These are phyloP conservation scores for Dipodomys ordii DNA, from an alignment of 2,113 vertebrate species.

Conservation along the genomic window DNA sequence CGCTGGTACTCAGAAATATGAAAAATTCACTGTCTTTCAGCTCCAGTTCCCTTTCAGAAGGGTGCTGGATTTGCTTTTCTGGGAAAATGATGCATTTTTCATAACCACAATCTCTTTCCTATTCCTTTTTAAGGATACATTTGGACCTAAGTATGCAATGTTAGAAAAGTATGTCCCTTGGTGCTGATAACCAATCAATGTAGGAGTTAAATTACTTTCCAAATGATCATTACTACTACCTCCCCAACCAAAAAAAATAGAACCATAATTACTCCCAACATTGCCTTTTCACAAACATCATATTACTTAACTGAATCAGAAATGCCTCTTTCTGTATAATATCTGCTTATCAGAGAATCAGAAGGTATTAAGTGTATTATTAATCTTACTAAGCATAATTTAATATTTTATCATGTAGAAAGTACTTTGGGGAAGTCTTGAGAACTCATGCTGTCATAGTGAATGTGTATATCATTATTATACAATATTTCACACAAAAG, in stretches of 20 bases:
- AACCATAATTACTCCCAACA: not conserved
- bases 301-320: not conserved
- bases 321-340: not conserved
- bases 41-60: not conserved
- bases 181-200: not conserved
- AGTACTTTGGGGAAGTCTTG: not conserved
- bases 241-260: constrained; percentile 22
- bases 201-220: constrained; percentile 5
- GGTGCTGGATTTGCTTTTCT: constrained; percentile 10
- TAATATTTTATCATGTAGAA: constrained; percentile 24
- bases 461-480: not conserved
- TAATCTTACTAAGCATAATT: not conserved
- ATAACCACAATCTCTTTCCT: constrained; percentile 19
- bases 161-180: not conserved
- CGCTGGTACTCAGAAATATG: not conserved
- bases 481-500: not conserved
- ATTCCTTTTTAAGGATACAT: constrained; percentile 5
- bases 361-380: not conserved
- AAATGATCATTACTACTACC: not conserved
- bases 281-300: not conserved
- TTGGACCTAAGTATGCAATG: not conserved
- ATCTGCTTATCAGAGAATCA: constrained; percentile 4
- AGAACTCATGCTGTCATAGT: not conserved
- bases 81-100: constrained; percentile 36
- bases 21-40: not conserved